phyloP scores from a whole-genome alignment of 2,888 invertebrate genomes.

The Drosophila quasianomalipes region DNA sequence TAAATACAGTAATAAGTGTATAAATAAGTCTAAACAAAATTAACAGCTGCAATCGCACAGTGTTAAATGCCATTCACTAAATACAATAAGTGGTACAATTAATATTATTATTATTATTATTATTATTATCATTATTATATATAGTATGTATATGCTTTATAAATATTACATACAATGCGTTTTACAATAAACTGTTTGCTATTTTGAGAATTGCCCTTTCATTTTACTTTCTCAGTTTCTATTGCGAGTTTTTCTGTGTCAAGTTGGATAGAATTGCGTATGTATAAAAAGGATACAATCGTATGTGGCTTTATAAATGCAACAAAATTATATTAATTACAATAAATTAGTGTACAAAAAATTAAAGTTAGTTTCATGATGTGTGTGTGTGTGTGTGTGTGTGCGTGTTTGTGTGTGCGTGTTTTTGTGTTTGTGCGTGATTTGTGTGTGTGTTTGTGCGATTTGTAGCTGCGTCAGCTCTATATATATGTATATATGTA shows the following conservation, averaged over 20 bases:
- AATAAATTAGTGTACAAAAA: slow-evolving; percentile 65
- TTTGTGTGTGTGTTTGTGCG: slow-evolving; percentile 16
- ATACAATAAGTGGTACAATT: slow-evolving; percentile 68
- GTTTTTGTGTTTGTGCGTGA: slow-evolving; percentile 24
- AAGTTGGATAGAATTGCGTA: slow-evolving; percentile 43
- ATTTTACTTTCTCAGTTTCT: slow-evolving; percentile 35
- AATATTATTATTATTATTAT: slow-evolving; percentile 51
- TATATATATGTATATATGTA: slow-evolving; percentile 7
- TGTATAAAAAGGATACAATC: slow-evolving; percentile 22
- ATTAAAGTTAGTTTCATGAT: slow-evolving; percentile 55
- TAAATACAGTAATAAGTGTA: slow-evolving; percentile 57
- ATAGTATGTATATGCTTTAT: slow-evolving; percentile 61
- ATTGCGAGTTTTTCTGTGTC: slow-evolving; percentile 54
- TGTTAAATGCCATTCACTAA: slow-evolving; percentile 82
- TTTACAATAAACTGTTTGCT: slow-evolving; percentile 49
- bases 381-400: slow-evolving; percentile 8
- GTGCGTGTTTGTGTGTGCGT: slow-evolving; percentile 23
- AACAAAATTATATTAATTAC: slow-evolving; percentile 63
- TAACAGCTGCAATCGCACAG: slow-evolving; percentile 68
- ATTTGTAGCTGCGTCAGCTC: slow-evolving; percentile 41
- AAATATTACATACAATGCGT: slow-evolving; percentile 64
- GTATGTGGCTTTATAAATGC: slow-evolving; percentile 57
- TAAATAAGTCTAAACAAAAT: slow-evolving; percentile 76
- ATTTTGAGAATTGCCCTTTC: slow-evolving; percentile 17
- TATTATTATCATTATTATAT: slow-evolving; percentile 46